phyloP scores from a whole-genome alignment of 2,113 vertebrate species.

The Theristicus caerulescens region DNA sequence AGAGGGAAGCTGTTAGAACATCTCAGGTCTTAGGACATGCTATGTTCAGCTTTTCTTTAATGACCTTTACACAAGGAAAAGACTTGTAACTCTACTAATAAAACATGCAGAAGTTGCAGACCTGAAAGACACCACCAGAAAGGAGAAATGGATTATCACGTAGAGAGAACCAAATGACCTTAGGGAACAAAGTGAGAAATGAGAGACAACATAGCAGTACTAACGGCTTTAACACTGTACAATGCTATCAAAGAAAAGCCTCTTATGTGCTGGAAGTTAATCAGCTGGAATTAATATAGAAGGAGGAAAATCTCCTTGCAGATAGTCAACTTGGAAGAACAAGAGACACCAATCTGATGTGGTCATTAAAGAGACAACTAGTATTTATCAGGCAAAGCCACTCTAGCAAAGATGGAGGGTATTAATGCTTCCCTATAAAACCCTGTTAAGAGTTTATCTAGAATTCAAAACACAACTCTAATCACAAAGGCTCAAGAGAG shows the following conservation, averaged over 20 bases:
- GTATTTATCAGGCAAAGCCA: neutral
- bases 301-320: neutral
- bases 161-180: neutral
- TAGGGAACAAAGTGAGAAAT: neutral
- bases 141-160: neutral
- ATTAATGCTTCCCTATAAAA: neutral
- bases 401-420: neutral
- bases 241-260: neutral
- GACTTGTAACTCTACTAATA: neutral
- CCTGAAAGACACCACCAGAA: neutral
- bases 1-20: neutral
- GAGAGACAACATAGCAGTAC: neutral
- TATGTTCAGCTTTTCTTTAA: neutral
- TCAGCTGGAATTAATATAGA: neutral
- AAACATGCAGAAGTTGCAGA: fast-evolving
- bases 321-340: neutral
- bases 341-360: neutral
- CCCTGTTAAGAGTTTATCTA: neutral
- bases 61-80: neutral
- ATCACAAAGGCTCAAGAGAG: neutral
- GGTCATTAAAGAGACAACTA: neutral
- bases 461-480: neutral
- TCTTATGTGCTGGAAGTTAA: neutral
- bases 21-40: neutral
- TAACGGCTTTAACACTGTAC: neutral